A percentile compares a stretch with the other conserved stretches of the same genome.
Conservation (phyloP, 1,140 invertebrate genomes). For the Zaprionus taronus region DNA sequence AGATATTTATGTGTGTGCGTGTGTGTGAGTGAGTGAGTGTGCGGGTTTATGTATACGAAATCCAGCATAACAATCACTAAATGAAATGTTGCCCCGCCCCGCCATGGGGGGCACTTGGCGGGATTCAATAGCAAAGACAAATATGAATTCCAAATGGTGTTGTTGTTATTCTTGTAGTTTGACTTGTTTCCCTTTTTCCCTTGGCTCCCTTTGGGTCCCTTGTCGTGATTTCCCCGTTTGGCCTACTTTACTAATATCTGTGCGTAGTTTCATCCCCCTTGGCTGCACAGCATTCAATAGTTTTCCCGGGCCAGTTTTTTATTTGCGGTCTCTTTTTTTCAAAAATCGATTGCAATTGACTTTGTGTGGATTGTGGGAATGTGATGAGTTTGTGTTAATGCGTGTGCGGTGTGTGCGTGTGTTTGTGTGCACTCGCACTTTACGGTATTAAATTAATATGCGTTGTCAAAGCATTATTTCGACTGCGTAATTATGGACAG, state of each 20-base stretch:
- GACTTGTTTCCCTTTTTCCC: slow-evolving; percentile 1
- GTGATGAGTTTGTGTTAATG: background rate
- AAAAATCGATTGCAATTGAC: slow-evolving; percentile 40
- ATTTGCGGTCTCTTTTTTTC: slow-evolving; percentile 13
- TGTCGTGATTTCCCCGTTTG: slow-evolving; percentile 32
- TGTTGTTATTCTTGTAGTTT: slow-evolving; percentile 32
- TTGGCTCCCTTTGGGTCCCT: slow-evolving; percentile 21
- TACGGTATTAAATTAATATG: slow-evolving; percentile 19
- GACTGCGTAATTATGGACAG: background rate
- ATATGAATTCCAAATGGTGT: slow-evolving; percentile 42
- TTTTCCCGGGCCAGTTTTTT: slow-evolving; percentile 15
- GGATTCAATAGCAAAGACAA: slow-evolving; percentile 44
- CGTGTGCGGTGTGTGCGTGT: background rate
- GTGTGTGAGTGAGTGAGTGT: background rate
- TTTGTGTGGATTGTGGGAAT: background rate
- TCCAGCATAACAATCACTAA: slow-evolving; percentile 52
- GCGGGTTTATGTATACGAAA: slow-evolving; percentile 26
- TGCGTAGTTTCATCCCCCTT: slow-evolving; percentile 46
- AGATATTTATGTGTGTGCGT: slow-evolving; percentile 15
- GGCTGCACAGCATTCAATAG: slow-evolving; percentile 24
- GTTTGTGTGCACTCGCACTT: background rate
- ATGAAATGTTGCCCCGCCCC: slow-evolving; percentile 20
- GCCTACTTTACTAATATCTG: slow-evolving; percentile 30
- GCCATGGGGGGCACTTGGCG: slow-evolving; percentile 28
- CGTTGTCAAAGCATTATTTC: slow-evolving; percentile 7